phyloP scores from a whole-genome alignment of 2,113 vertebrate genomes.

The Petrocephalus microphthalmus region DNA sequence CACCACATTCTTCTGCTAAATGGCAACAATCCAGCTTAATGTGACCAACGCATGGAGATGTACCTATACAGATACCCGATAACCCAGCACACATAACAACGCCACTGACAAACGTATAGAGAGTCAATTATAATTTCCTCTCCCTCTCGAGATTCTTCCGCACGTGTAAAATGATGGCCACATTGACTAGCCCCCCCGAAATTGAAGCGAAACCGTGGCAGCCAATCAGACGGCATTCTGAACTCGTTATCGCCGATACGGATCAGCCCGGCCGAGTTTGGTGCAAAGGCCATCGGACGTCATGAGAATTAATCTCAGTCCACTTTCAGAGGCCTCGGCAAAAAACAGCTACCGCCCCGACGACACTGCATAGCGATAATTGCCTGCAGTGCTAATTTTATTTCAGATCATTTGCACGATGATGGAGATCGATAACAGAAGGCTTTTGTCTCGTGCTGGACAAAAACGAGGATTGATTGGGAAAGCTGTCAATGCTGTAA shows the following conservation, averaged over 20 bases:
- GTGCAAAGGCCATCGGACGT: neutral
- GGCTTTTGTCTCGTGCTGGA: conserved; percentile 44
- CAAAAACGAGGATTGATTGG: conserved; percentile 39
- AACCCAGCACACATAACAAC: neutral
- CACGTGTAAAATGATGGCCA: neutral
- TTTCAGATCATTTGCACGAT: conserved; percentile 39
- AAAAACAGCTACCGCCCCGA: neutral
- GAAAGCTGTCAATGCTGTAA: conserved; percentile 34
- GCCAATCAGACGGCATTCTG: neutral
- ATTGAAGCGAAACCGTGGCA: neutral
- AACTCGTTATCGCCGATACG: neutral
- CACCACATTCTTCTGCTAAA: neutral
- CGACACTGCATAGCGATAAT: conserved; percentile 26
- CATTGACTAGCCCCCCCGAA: neutral
- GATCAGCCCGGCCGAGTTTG: neutral
- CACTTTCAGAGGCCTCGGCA: neutral
- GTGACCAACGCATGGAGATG: neutral
- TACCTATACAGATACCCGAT: neutral
- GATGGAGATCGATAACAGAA: conserved; percentile 42
- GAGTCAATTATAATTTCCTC: neutral
- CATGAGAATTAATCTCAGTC: neutral
- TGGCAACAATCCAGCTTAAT: neutral
- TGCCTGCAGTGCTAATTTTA: conserved; percentile 33
- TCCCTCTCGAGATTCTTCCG: neutral
- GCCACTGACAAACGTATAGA: neutral